phyloP scores from a whole-genome alignment of 2,113 vertebrate genomes.

The Ameiurus melas region DNA sequence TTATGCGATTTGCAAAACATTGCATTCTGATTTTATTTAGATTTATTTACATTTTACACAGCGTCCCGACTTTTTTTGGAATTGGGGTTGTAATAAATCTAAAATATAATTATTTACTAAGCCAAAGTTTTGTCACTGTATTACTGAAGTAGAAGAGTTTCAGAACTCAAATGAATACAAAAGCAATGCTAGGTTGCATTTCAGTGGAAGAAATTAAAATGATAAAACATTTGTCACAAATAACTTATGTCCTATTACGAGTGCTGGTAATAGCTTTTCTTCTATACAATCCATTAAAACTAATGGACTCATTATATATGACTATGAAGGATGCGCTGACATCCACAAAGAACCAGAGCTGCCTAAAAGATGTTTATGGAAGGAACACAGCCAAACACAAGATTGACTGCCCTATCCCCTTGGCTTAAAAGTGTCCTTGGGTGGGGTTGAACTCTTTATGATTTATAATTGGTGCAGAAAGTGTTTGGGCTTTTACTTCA shows the following conservation, averaged over 20 bases:
- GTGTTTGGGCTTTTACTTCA: slow-evolving; percentile 25
- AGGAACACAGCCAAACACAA: slow-evolving; percentile 3
- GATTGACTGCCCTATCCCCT: slow-evolving; percentile 29
- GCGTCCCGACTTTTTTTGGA: too few relatives aligned
- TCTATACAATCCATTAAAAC: slow-evolving; percentile 40
- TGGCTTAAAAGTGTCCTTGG: slow-evolving; percentile 31
- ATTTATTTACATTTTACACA: too few relatives aligned
- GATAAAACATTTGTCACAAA: slow-evolving; percentile 46
- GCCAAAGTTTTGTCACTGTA: background rate
- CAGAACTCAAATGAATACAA: background rate
- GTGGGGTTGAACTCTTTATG: slow-evolving; percentile 24
- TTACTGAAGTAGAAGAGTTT: background rate
- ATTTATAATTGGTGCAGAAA: slow-evolving; percentile 36
- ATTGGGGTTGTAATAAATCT: background rate
- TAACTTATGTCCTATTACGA: slow-evolving; percentile 34
- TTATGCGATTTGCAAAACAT: too few relatives aligned
- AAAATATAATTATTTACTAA: background rate
- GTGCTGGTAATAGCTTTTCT: slow-evolving; percentile 44
- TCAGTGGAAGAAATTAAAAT: slow-evolving; percentile 34
- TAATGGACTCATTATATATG: slow-evolving; percentile 49
- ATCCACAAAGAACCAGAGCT: slow-evolving; percentile 22
- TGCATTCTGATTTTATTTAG: too few relatives aligned
- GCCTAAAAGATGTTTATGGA: slow-evolving; percentile 39
- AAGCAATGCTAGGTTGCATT: slow-evolving; percentile 22
- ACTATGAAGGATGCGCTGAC: slow-evolving; percentile 40